Evolutionary conservation across 2,888 invertebrate species (phyloP), one percentile per base, ranked within the genome.

Genomic region (Chrysolina americana): DNA sequence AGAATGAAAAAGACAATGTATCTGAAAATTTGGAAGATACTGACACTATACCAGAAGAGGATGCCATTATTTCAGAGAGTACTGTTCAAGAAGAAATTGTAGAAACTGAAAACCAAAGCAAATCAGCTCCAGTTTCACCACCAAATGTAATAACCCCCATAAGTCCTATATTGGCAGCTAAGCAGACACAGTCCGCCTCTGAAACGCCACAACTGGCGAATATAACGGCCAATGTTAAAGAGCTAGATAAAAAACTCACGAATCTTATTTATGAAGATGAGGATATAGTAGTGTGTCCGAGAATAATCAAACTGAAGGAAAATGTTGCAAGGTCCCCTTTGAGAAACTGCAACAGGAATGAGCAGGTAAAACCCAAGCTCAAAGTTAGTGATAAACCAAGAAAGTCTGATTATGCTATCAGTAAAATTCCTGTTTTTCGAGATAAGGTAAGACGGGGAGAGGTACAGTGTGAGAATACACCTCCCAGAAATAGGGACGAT

Each of bases 261-360:
- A 85, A 91, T 65, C 85, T 91, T n/a, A 90, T 92, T 77, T 92
- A 91, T 87, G 91, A 92, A 88, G 92, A 92, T 87, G 88, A 89
- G 56, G 82, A 83, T 71, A 71, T 80, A 23, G 78, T 76, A 6
- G 79, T 77, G 17, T 81, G 81, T 64, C 82, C 81, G 44, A 78
- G 81, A 75, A 78, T 80, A 87, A 89, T 84, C 84, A 83, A 82
- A 77, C 53, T 89, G 19, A 83, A 78, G 65, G 80, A 81, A 50
- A 76, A 78, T 65, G 78, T 71, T 50, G 82, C 81, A 71, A 80
- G 87, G 41, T 86, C 86, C 11, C 87, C 87, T 13, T 75, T 88
- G 64, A 80, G 82, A 56, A 81, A 78, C 70, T 78, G 85, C 48
- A 86, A 87, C 79, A 68, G 74, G 10, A 84, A 82, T 65, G 80